Evolutionary conservation across 2,113 vertebrate species (phyloP), one percentile per base, ranked within the genome.

Genomic region (Erythrolamprus reginae): DNA sequence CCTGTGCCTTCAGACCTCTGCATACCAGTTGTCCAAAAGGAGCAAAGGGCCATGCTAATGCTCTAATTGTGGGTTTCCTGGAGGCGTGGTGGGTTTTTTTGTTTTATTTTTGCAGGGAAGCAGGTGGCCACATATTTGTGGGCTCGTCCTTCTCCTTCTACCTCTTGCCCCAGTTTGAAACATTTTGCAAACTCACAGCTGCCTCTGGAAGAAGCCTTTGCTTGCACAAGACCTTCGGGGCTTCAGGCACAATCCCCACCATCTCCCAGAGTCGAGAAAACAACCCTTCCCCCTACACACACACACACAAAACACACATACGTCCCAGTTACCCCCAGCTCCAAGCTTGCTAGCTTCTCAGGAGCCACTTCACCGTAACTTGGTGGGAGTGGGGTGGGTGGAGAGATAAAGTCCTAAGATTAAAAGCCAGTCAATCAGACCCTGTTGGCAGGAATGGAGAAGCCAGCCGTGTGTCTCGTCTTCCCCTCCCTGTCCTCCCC

Each of bases 341-440:
- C 10, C 24, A 4, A 5, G 15, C 91, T 87, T 50, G 15, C 70
- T 65, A 45, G 53, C 61, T 84, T 88, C 58, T 51, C 56, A 92
- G 86, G 70, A 45, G 24, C 89, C 61, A 82, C 92, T 90, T 90
- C 87, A 24, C 51, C 23, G 24, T 47, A 33, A 51, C 87, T 50
- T 77, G 87, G 87, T 83, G 61, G 87, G 24, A 0, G 24, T 3
- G 58, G 1, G 12, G 28, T 1, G 10, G 10, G 1, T 1, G 2
- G 70, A 56, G 70, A 56, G 92, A 84, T 87, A 42, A 91, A 77
- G 58, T 77, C 23, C 55, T 26, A 47, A 84, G 92, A 89, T 84
- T n/a, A 87, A 88, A 77, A 88, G 88, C 88, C 84, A 77, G 88
- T 87, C 90, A 56, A 42, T 51, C 77, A 45, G 88, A 84, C 70